These are phyloP conservation scores for Thaumetopoea pityocampa DNA, from an alignment of 1,140 invertebrate species.

Conservation along the genomic window DNA sequence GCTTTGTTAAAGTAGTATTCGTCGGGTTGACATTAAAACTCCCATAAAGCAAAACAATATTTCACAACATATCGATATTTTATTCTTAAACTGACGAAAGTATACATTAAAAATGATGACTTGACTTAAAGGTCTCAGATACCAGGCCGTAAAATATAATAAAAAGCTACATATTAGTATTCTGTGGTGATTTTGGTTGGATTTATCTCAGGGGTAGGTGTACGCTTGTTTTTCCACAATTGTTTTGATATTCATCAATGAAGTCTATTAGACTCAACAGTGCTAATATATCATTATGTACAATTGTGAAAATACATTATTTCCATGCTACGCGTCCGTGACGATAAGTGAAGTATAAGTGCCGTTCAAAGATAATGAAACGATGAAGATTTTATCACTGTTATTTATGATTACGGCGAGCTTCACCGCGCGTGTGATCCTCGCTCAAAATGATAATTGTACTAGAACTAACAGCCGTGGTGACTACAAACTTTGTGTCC, in stretches of 20 bases:
- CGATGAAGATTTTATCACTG: conserved; percentile 57
- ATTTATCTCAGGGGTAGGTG: too few relatives aligned
- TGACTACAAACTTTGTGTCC: conserved; percentile 52
- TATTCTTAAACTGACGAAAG: too few relatives aligned
- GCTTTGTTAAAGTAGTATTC: too few relatives aligned
- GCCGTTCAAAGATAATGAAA: conserved; percentile 34
- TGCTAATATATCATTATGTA: conserved; percentile 1
- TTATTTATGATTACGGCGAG: conserved; percentile 38
- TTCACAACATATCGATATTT: too few relatives aligned
- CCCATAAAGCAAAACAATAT: too few relatives aligned
- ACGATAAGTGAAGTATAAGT: conserved; percentile 11
- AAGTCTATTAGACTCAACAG: conserved; percentile 3
- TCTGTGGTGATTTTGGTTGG: too few relatives aligned
- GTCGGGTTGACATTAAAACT: too few relatives aligned
- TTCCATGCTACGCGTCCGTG: conserved; percentile 7
- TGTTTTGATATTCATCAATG: conserved; percentile 6
- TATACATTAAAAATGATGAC: too few relatives aligned
- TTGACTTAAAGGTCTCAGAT: too few relatives aligned
- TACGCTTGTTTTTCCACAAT: too few relatives aligned
- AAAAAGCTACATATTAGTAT: too few relatives aligned
- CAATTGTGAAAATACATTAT: conserved; percentile 1
- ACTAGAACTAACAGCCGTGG: conserved; percentile 42
- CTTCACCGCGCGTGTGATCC: conserved; percentile 24
- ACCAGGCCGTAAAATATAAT: too few relatives aligned
- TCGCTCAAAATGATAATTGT: conserved; percentile 53